phyloP scores from a whole-genome alignment of 1,140 invertebrate genomes.

The Agrypnia vestita region DNA sequence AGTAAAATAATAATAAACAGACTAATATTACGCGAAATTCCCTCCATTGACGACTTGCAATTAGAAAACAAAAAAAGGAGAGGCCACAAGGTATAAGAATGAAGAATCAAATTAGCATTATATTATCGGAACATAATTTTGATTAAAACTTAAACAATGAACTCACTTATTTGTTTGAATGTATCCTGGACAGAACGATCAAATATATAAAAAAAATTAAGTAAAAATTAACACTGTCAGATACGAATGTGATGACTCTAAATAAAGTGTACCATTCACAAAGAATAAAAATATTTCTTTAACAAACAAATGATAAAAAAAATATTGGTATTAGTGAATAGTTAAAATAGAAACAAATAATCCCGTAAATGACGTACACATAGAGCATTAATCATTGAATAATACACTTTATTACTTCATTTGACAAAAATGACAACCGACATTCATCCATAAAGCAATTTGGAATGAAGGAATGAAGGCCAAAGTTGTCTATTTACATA shows the following conservation, averaged over 20 bases:
- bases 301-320: not conserved
- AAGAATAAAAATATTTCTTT: constrained; percentile 21
- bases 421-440: constrained; percentile 40
- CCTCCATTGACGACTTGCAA: not conserved
- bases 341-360: constrained; percentile 1
- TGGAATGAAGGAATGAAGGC: too few species aligned
- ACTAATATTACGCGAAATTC: not conserved
- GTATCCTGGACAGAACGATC: constrained; percentile 4
- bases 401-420: constrained; percentile 1
- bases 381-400: constrained; percentile 29
- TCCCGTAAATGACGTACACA: constrained; percentile 31
- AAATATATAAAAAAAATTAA: constrained; percentile 7
- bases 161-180: constrained; percentile 19
- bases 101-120: not conserved
- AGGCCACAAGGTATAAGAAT: constrained; percentile 14
- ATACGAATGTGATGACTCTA: constrained; percentile 6
- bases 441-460: constrained; percentile 17
- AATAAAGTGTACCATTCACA: constrained; percentile 33
- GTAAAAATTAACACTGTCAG: constrained; percentile 2
- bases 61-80: constrained; percentile 41
- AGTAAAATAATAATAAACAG: not conserved
- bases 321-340: not conserved
- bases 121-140: too few species aligned
- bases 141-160: too few species aligned
- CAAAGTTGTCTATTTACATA: too few species aligned